A percentile compares a stretch with the other conserved stretches of the same genome.
These are phyloP conservation scores for Toxostoma redivivum DNA, from an alignment of 2,113 vertebrate species.

Conservation along the genomic window DNA sequence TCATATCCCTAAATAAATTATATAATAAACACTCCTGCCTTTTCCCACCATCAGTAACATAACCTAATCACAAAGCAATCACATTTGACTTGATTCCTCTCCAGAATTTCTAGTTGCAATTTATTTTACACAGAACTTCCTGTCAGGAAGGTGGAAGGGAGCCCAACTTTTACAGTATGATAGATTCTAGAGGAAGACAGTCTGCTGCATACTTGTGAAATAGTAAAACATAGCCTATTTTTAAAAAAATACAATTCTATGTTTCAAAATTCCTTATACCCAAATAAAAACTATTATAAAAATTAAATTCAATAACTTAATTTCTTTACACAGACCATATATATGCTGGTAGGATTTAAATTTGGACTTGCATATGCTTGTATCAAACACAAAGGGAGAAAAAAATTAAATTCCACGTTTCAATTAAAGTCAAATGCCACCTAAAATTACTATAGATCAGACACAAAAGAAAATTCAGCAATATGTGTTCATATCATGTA, in stretches of 20 bases:
- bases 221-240: neutral
- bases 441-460: neutral
- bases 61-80: neutral
- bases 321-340: neutral
- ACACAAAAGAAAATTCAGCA: neutral
- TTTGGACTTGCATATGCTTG: neutral
- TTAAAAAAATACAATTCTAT: neutral
- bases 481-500: neutral
- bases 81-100: neutral
- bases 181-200: neutral
- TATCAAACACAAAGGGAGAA: neutral
- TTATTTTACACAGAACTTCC: slow-evolving; percentile 16
- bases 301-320: neutral
- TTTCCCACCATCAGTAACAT: neutral
- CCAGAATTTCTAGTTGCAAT: neutral
- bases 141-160: neutral
- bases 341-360: neutral
- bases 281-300: neutral
- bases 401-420: neutral
- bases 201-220: neutral
- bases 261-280: neutral
- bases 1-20: neutral
- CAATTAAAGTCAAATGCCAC: neutral
- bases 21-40: neutral
- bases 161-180: neutral